phyloP scores from a whole-genome alignment of 2,888 invertebrate genomes.

The Oscheius sp. region DNA sequence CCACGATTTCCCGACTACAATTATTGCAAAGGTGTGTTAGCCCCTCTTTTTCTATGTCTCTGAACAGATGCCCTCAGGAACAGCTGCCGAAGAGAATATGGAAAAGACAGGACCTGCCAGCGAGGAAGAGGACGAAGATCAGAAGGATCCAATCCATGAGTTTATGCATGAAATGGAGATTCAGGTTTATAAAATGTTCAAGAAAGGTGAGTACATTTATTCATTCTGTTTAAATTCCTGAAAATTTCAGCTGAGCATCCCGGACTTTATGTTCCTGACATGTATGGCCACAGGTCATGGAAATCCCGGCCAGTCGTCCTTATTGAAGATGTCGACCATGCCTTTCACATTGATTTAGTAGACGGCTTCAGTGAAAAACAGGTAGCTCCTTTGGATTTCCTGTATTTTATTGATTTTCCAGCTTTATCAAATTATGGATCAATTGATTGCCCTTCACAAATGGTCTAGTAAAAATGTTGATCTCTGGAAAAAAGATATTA shows the following conservation, averaged over 20 bases:
- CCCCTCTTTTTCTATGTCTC: background rate
- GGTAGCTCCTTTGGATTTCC: background rate
- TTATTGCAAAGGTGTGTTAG: constrained; percentile 31
- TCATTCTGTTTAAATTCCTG: background rate
- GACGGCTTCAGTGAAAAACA: constrained; percentile 38
- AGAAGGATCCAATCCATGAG: constrained; percentile 29
- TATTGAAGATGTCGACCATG: constrained; percentile 26
- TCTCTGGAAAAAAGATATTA: constrained; percentile 13
- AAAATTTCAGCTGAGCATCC: background rate
- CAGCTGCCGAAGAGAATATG: constrained; percentile 28
- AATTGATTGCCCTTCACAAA: constrained; percentile 31
- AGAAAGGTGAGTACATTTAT: constrained; percentile 11
- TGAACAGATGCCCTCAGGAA: constrained; percentile 34
- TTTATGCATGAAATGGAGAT: constrained; percentile 34
- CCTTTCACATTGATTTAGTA: constrained; percentile 27
- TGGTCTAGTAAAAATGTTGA: constrained; percentile 19
- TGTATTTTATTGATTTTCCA: constrained; percentile 7
- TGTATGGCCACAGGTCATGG: constrained; percentile 21
- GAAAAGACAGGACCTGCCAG: constrained; percentile 13
- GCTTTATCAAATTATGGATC: constrained; percentile 35
- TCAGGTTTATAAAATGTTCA: constrained; percentile 17
- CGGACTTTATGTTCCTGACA: background rate
- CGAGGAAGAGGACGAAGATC: constrained; percentile 1
- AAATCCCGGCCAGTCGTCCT: constrained; percentile 20
- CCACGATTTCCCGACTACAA: constrained; percentile 11